These are phyloP conservation scores for Drosophila truncata DNA, from an alignment of 1,140 invertebrate species.

Conservation along the genomic window DNA sequence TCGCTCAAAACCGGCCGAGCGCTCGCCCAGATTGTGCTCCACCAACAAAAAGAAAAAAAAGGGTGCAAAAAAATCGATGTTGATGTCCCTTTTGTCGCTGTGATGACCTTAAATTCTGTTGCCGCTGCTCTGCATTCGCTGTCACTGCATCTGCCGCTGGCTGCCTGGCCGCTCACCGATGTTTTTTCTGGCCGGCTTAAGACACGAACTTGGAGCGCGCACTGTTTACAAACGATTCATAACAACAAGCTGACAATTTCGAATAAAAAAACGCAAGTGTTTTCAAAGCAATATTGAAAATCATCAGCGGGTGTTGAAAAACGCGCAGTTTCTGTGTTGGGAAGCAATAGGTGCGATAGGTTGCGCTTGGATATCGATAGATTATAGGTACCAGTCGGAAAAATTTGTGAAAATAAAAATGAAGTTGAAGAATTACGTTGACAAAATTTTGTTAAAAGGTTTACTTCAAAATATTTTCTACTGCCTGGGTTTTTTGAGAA, in stretches of 20 bases:
- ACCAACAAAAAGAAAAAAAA: slow-evolving; percentile 65
- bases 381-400: neutral
- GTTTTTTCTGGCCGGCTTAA: slow-evolving; percentile 10
- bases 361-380: neutral
- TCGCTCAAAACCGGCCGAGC: slow-evolving; percentile 40
- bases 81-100: slow-evolving; percentile 67
- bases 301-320: slow-evolving; percentile 60
- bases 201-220: slow-evolving; percentile 3
- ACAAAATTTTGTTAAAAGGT: neutral
- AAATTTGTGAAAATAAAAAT: neutral
- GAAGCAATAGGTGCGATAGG: neutral
- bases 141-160: slow-evolving; percentile 9
- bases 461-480: neutral
- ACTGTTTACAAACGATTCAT: slow-evolving; percentile 27
- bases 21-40: slow-evolving; percentile 45
- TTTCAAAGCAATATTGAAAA: slow-evolving; percentile 75
- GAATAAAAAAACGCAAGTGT: slow-evolving; percentile 36
- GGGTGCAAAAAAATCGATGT: slow-evolving; percentile 82
- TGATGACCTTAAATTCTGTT: slow-evolving; percentile 30
- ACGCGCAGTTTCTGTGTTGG: slow-evolving; percentile 13
- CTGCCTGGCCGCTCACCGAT: slow-evolving; percentile 10
- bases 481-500: no score
- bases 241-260: slow-evolving; percentile 49
- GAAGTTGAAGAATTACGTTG: neutral
- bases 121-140: slow-evolving; percentile 12